These are phyloP conservation scores for Colinus virginianus DNA, from an alignment of 2,113 vertebrate species.

Conservation along the genomic window DNA sequence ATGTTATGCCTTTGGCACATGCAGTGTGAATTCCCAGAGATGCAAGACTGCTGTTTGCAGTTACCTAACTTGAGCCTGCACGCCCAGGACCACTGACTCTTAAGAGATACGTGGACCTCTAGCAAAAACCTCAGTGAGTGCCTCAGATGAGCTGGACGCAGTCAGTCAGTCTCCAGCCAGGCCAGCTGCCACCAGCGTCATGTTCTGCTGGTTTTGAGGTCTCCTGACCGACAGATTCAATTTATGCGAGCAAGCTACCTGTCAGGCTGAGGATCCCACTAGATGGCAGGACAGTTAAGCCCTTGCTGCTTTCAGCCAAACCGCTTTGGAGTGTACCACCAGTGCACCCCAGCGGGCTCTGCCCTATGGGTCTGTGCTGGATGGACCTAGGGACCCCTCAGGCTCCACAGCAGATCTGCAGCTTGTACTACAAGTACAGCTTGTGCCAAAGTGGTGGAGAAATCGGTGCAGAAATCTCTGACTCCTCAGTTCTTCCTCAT, in stretches of 20 bases:
- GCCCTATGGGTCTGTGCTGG: neutral
- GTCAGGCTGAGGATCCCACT: neutral
- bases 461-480: neutral
- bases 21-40: neutral
- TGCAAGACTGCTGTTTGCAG: fast-evolving
- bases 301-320: neutral
- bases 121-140: fast-evolving
- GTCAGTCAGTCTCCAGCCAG: neutral
- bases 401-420: fast-evolving
- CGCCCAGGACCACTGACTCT: neutral
- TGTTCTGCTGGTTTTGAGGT: neutral
- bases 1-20: neutral
- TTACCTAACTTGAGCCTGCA: neutral
- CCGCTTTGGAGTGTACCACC: neutral
- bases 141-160: neutral
- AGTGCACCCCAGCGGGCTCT: neutral
- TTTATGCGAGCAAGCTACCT: neutral
- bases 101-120: fast-evolving
- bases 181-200: neutral
- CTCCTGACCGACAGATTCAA: neutral
- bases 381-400: neutral
- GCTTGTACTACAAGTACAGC: neutral
- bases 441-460: neutral
- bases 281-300: constrained; percentile 49
- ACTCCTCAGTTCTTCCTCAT: neutral